These are phyloP conservation scores for Hymenochirus boettgeri DNA, from an alignment of 2,113 vertebrate genomes.

Conservation along the genomic window DNA sequence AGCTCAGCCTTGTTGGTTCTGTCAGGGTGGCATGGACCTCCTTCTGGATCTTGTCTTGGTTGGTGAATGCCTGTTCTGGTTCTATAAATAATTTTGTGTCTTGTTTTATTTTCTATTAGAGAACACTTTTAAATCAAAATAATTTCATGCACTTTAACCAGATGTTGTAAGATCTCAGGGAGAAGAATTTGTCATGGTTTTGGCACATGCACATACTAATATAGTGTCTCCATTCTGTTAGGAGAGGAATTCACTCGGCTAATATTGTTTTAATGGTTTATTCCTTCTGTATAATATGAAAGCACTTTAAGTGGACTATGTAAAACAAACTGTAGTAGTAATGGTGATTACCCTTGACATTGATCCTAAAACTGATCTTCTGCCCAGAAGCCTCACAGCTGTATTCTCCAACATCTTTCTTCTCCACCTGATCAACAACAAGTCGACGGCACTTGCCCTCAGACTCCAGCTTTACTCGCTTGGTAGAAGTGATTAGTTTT, in stretches of 20 bases:
- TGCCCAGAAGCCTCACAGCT: conserved; percentile 67
- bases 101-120: too few relatives aligned
- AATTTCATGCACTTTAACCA: too few relatives aligned
- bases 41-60: conserved; percentile 49
- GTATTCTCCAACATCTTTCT: conserved; percentile 71
- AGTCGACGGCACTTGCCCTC: conserved; percentile 61
- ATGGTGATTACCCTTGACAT: conserved; percentile 53
- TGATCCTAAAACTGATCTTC: conserved; percentile 62
- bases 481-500: conserved; percentile 54
- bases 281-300: too few relatives aligned
- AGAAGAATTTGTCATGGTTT: too few relatives aligned
- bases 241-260: too few relatives aligned
- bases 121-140: too few relatives aligned
- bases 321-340: neutral
- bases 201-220: too few relatives aligned
- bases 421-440: conserved; percentile 68
- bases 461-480: conserved; percentile 55
- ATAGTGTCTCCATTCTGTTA: too few relatives aligned
- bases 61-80: conserved; percentile 35
- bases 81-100: conserved; percentile 56
- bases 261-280: too few relatives aligned
- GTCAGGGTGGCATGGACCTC: conserved; percentile 56
- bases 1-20: conserved; percentile 63
- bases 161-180: too few relatives aligned
- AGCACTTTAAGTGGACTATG: too few relatives aligned